These are phyloP conservation scores for Ibidorhyncha struthersii DNA, from an alignment of 2,113 vertebrate genomes.

Conservation along the genomic window DNA sequence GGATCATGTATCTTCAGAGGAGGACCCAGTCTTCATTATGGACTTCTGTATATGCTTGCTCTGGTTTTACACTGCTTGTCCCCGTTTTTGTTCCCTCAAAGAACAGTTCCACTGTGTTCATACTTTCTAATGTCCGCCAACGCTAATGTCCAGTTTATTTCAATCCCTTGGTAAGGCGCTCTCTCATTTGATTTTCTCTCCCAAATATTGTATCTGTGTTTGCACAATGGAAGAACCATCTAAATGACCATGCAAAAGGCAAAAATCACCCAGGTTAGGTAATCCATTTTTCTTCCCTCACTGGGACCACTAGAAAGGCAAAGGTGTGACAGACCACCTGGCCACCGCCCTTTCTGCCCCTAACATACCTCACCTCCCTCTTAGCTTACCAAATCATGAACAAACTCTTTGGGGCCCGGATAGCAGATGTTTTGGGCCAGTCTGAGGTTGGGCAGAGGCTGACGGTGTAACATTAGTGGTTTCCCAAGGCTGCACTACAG, in stretches of 20 bases:
- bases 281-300: not conserved
- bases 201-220: not conserved
- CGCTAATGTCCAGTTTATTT: not conserved
- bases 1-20: not conserved
- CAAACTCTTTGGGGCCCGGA: not conserved
- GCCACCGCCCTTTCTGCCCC: not conserved
- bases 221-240: not conserved
- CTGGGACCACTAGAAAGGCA: not conserved
- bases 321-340: not conserved
- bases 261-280: not conserved
- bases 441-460: not conserved
- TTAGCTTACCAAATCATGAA: not conserved
- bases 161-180: not conserved
- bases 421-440: not conserved
- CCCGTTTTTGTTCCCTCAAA: not conserved
- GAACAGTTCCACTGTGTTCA: not conserved
- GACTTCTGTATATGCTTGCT: not conserved
- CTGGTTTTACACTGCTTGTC: not conserved
- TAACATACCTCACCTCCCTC: not conserved
- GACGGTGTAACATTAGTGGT: fast-evolving
- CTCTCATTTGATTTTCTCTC: not conserved
- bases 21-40: not conserved
- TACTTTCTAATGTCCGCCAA: not conserved
- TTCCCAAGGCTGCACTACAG: fast-evolving
- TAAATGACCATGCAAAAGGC: not conserved